These are phyloP conservation scores for Lacanobia oleracea DNA, from an alignment of 2,888 invertebrate species.

Conservation along the genomic window DNA sequence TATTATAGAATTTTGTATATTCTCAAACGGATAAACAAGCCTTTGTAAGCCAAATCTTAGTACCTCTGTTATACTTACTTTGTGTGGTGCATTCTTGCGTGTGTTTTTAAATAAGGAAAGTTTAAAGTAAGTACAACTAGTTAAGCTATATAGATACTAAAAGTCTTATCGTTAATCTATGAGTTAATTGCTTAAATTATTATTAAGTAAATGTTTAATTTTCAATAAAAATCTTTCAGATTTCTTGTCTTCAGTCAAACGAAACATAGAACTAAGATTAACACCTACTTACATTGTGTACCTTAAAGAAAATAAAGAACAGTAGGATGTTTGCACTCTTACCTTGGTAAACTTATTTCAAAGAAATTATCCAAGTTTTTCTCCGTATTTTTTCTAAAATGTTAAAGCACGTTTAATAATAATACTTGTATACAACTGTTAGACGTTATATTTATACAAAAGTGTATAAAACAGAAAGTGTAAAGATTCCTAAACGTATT, in stretches of 20 bases:
- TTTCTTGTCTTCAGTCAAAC: too few relatives aligned
- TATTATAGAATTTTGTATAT: slow-evolving; percentile 55
- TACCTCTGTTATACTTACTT: slow-evolving; percentile 4
- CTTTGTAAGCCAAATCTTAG: slow-evolving; percentile 44
- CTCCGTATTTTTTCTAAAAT: slow-evolving; percentile 48
- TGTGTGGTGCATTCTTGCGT: not conserved
- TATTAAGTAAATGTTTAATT: too few relatives aligned
- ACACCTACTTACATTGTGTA: too few relatives aligned
- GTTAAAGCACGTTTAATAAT: slow-evolving; percentile 21
- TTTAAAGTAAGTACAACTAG: too few relatives aligned
- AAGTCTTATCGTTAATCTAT: too few relatives aligned
- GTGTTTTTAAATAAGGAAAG: not conserved
- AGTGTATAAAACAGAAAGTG: slow-evolving; percentile 33
- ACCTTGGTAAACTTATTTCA: slow-evolving; percentile 23
- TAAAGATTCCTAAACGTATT: slow-evolving; percentile 20
- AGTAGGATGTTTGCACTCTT: not conserved
- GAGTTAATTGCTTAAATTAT: too few relatives aligned
- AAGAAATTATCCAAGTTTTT: slow-evolving; percentile 1
- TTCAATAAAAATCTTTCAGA: too few relatives aligned
- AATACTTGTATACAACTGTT: slow-evolving; percentile 37
- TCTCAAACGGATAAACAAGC: slow-evolving; percentile 43
- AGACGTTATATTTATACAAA: slow-evolving; percentile 51
- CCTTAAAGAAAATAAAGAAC: too few relatives aligned
- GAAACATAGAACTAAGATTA: too few relatives aligned
- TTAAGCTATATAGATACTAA: too few relatives aligned